Percentiles rank a stretch among this genome's conserved stretches.
These are phyloP conservation scores for Dicycla oo DNA, from an alignment of 2,888 invertebrate genomes.

Conservation along the genomic window DNA sequence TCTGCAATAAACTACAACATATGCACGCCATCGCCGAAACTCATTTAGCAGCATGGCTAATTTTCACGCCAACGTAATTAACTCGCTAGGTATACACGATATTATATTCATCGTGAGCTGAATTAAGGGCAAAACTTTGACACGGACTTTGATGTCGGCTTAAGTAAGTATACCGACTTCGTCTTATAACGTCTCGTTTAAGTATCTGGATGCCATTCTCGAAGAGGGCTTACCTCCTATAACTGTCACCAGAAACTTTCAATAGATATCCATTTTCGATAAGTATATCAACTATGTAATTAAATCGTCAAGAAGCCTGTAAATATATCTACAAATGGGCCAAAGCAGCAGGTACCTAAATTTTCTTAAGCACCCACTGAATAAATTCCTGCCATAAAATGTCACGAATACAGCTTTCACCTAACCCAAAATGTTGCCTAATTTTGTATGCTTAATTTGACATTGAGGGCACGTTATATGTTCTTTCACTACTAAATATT, in stretches of 20 bases:
- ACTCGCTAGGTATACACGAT: constrained; percentile 75
- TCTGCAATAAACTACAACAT: constrained; percentile 58
- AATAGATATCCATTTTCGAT: constrained; percentile 19
- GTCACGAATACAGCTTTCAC: constrained; percentile 59
- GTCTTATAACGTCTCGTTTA: constrained; percentile 64
- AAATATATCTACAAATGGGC: constrained; percentile 33
- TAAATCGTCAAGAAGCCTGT: constrained; percentile 16
- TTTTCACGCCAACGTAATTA: constrained; percentile 80
- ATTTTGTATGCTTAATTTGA: constrained; percentile 63
- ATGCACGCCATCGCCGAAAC: constrained; percentile 67
- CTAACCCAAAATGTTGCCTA: constrained; percentile 52
- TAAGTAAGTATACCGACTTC: constrained; percentile 65
- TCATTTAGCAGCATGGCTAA: constrained; percentile 74
- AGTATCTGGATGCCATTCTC: constrained; percentile 58
- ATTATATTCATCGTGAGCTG: constrained; percentile 83
- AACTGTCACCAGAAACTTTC: constrained; percentile 30
- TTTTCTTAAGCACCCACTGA: constrained; percentile 41
- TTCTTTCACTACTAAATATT: constrained; percentile 57
- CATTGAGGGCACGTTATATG: constrained; percentile 59
- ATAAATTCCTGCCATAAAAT: constrained; percentile 55
- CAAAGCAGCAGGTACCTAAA: constrained; percentile 27
- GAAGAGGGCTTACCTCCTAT: constrained; percentile 37
- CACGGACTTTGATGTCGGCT: constrained; percentile 76
- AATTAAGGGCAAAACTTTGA: constrained; percentile 79
- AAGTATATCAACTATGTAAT: constrained; percentile 35